Evolutionary conservation across 2,113 vertebrate genomes (phyloP).

Genomic region (Cichladusa arquata): DNA sequence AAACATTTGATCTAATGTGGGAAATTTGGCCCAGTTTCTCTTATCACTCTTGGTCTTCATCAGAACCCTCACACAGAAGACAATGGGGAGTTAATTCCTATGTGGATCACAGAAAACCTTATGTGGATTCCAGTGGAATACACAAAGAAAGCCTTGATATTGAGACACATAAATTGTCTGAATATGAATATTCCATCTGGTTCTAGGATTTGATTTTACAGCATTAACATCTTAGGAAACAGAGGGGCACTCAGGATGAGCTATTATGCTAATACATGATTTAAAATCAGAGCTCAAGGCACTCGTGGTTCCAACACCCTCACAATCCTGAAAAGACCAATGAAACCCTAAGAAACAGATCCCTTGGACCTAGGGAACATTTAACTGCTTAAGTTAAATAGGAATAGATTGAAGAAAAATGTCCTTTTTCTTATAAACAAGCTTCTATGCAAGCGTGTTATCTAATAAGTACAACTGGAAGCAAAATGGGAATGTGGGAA

Average conservation of each 20-base stretch:
- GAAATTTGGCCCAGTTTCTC: neutral
- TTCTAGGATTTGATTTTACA: neutral
- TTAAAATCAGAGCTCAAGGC: neutral
- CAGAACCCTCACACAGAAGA: neutral
- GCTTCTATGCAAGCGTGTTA: neutral
- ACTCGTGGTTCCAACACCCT: neutral
- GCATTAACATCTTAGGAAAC: neutral
- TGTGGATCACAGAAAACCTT: neutral
- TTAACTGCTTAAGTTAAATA: neutral
- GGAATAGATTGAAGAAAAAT: neutral
- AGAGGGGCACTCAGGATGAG: neutral
- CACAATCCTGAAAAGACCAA: neutral
- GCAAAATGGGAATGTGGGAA: conserved; percentile 11
- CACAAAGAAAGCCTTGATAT: neutral
- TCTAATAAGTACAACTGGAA: conserved; percentile 9
- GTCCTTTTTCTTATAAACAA: neutral
- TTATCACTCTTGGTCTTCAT: fast-evolving
- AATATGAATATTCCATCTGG: neutral
- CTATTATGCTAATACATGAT: fast-evolving
- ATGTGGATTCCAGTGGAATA: neutral
- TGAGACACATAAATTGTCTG: neutral
- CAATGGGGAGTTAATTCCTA: neutral
- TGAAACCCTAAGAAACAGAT: neutral
- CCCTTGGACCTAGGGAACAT: neutral
- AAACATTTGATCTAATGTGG: neutral